Evolutionary conservation across 1,140 invertebrate species (phyloP).

Genomic region (Zaprionus taronus): DNA sequence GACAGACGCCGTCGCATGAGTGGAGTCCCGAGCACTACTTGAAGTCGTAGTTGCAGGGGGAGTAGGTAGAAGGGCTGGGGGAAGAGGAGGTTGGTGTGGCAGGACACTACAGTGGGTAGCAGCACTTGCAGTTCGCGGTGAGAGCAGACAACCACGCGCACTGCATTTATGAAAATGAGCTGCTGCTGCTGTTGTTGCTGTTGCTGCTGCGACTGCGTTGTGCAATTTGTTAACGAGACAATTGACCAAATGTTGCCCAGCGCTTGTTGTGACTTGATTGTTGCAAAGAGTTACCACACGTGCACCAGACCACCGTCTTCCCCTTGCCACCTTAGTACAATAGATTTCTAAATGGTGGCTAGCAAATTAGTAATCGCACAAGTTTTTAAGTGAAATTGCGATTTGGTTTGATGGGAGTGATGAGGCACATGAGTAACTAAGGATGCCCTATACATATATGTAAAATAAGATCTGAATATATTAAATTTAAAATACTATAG

Average conservation of each 20-base stretch:
- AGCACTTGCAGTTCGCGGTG: constrained; percentile 4
- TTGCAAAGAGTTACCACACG: constrained; percentile 27
- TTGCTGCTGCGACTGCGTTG: constrained; percentile 15
- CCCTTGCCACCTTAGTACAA: not conserved
- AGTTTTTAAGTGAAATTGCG: not conserved
- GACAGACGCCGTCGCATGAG: constrained; percentile 70
- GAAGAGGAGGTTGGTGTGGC: not conserved
- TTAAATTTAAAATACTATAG: too few relatives aligned
- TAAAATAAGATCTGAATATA: not conserved
- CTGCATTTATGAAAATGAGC: constrained; percentile 81
- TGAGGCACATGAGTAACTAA: not conserved
- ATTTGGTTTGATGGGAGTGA: not conserved
- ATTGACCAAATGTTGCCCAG: constrained; percentile 69
- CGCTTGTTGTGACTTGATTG: constrained; percentile 54
- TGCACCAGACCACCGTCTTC: not conserved
- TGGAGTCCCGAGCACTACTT: constrained; percentile 33
- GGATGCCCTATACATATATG: not conserved
- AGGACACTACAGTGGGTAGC: constrained; percentile 17
- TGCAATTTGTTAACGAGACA: constrained; percentile 79
- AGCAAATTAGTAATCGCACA: not conserved
- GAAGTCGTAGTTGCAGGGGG: not conserved
- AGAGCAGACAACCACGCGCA: not conserved
- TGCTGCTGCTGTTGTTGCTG: constrained; percentile 32
- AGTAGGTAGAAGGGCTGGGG: not conserved
- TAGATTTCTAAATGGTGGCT: not conserved